These are phyloP conservation scores for Cebus imitator DNA, from an alignment of 2,113 vertebrate species.

Conservation along the genomic window DNA sequence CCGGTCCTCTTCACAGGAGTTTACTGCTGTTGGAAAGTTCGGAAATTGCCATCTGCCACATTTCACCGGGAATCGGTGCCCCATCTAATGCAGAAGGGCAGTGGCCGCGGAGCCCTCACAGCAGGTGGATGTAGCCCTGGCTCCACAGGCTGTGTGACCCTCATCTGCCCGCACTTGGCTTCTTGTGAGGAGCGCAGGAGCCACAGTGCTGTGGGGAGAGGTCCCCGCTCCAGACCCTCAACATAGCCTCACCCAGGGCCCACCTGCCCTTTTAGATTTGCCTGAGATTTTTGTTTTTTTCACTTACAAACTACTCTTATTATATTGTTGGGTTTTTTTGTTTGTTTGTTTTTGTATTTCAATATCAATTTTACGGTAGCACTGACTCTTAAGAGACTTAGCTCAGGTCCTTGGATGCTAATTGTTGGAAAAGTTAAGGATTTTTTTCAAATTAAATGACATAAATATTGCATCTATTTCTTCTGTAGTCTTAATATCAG, in stretches of 20 bases:
- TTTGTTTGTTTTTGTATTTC: background rate
- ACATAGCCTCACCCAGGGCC: no score
- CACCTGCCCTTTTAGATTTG: no score
- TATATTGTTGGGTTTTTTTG: no score
- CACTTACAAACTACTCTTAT: background rate
- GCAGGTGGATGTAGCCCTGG: background rate
- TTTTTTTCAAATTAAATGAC: background rate
- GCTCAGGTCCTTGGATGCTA: background rate
- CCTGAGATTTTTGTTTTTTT: background rate
- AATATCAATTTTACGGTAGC: background rate
- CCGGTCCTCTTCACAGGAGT: background rate
- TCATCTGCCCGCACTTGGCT: background rate
- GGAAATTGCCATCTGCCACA: background rate
- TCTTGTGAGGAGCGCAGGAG: background rate
- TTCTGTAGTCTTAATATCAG: background rate
- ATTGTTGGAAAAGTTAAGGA: background rate
- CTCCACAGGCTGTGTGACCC: fast-evolving
- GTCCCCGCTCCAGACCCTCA: background rate
- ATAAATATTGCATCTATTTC: background rate
- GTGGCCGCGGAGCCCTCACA: background rate
- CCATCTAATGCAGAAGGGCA: no score
- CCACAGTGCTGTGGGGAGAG: background rate
- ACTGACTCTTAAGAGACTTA: background rate
- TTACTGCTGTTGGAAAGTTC: background rate
- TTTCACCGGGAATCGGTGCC: background rate